Evolutionary conservation across 1,140 invertebrate genomes (phyloP), one percentile per base, ranked within the genome.

Genomic region (Eumaeus atala): DNA sequence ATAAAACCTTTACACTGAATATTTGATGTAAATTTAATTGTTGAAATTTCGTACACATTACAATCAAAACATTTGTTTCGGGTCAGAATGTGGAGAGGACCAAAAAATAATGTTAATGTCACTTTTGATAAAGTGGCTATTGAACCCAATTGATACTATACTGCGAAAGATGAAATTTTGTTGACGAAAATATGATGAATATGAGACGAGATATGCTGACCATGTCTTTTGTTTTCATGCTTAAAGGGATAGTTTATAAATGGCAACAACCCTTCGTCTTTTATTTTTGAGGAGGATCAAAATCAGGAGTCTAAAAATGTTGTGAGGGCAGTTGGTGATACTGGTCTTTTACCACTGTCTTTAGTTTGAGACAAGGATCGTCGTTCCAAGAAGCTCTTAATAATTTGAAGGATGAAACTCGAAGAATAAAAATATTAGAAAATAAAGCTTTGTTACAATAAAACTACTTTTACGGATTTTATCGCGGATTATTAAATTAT

Each of bases 191-290:
- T 38, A 38, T n/a, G n/a, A 3, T 38, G 37, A 38, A n/a, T n/a
- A n/a, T n/a, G n/a, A n/a, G n/a, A n/a, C n/a, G n/a, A n/a, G n/a
- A n/a, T n/a, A n/a, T n/a, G n/a, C n/a, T n/a, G n/a, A n/a, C n/a
- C n/a, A n/a, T n/a, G n/a, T n/a, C n/a, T n/a, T n/a, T n/a, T 3
- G 37, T 4, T 9, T 47, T 47, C 9, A 34, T 50, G 33, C 14
- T 35, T 33, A 33, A 35, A 12, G 48, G 48, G 4, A 28, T 35
- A 14, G 48, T 50, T 6, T 28, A 50, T 9, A 50, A 50, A 35
- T 50, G 48, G 48, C 48, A 50, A 50, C 48, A 50, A 6, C 48
- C 48, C 12, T 1, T 50, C 35, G 48, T 28, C n/a, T 50, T 35
- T 16, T 50, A 50, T 14, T 50, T 50, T 35, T 50, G 48, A 35